Conservation (phyloP, 2,113 vertebrate genomes). For the Sakesphorus luctuosus region DNA sequence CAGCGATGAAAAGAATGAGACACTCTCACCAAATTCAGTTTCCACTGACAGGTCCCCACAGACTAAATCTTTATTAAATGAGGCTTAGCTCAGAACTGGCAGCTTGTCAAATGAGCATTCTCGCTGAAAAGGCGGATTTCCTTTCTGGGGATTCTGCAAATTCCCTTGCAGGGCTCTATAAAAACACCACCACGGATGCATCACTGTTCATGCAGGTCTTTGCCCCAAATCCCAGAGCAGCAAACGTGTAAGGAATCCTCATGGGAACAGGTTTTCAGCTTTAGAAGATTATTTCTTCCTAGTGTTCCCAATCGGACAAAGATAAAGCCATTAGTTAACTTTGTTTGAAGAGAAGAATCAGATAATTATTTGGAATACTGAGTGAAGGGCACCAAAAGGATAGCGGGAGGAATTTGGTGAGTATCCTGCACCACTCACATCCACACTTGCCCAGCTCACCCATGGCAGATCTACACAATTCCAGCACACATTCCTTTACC, state of each 20-base stretch:
- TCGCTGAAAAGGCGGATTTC: constrained; percentile 67
- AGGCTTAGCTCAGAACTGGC: constrained; percentile 72
- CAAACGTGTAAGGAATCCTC: neutral
- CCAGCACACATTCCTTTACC: neutral
- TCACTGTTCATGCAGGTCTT: neutral
- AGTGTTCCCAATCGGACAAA: neutral
- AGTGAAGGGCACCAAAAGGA: neutral
- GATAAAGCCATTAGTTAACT: neutral
- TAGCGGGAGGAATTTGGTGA: neutral
- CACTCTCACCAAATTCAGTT: constrained; percentile 63
- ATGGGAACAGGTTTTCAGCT: neutral
- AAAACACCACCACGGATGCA: neutral
- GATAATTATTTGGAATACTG: neutral
- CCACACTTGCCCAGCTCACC: neutral
- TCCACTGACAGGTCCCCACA: constrained; percentile 64
- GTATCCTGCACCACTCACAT: neutral
- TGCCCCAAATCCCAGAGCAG: neutral
- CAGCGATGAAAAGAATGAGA: constrained; percentile 55
- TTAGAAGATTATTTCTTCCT: neutral
- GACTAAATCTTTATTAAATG: constrained; percentile 75
- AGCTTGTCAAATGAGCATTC: constrained; percentile 69
- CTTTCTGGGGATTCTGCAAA: constrained; percentile 54
- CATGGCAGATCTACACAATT: neutral
- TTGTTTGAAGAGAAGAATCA: neutral
- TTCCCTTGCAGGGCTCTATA: constrained; percentile 44